phyloP scores from a whole-genome alignment of 2,113 vertebrate species.

The Pomatostomus ruficeps region DNA sequence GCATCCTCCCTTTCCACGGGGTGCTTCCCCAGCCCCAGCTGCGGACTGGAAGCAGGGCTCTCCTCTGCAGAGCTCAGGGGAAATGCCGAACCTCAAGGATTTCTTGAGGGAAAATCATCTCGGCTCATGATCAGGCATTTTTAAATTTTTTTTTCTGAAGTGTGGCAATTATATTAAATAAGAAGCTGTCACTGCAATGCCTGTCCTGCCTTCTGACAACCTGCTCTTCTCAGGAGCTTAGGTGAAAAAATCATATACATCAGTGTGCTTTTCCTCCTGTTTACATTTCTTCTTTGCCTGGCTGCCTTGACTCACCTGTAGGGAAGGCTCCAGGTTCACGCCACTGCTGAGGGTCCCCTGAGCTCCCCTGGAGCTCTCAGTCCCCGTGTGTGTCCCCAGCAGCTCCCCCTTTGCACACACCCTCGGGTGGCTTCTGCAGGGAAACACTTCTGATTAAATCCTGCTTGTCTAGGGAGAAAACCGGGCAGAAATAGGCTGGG shows the following conservation, averaged over 20 bases:
- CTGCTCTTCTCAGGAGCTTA: neutral
- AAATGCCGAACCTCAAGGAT: neutral
- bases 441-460: neutral
- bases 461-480: neutral
- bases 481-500: neutral
- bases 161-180: neutral
- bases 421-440: neutral
- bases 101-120: neutral
- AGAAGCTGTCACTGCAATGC: neutral
- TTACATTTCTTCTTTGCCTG: neutral
- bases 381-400: neutral
- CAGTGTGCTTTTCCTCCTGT: neutral
- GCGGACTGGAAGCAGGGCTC: neutral
- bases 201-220: neutral
- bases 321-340: neutral
- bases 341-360: neutral
- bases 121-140: neutral
- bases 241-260: neutral
- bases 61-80: neutral
- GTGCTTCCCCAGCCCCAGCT: neutral
- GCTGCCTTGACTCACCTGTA: neutral
- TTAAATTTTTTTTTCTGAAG: neutral
- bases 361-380: neutral
- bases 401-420: neutral
- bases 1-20: neutral